Conservation (phyloP, 2,113 vertebrate genomes). For the Pachyramphus minor region DNA sequence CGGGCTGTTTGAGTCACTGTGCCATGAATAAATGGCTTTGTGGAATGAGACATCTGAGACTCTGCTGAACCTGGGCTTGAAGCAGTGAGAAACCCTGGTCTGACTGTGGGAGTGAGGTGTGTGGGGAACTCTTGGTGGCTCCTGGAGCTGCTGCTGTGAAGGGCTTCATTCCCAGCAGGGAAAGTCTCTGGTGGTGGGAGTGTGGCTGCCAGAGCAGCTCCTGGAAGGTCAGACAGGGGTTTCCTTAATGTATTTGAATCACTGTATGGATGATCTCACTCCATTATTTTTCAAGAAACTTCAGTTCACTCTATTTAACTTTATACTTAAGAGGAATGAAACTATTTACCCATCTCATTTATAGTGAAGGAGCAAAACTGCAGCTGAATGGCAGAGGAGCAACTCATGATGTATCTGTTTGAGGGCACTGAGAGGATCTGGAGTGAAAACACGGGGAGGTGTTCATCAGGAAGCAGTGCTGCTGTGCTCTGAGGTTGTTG, state of each 20-base stretch:
- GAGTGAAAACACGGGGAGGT: background rate
- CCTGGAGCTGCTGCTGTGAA: background rate
- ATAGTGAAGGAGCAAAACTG: background rate
- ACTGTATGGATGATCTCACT: constrained; percentile 7
- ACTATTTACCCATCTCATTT: background rate
- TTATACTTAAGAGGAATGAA: constrained; percentile 10
- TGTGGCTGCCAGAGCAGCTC: background rate
- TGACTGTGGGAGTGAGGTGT: background rate
- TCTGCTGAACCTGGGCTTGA: background rate
- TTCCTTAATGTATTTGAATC: background rate
- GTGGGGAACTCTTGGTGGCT: background rate
- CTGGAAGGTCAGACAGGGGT: background rate
- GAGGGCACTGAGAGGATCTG: background rate
- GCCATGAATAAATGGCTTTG: rapidly evolving
- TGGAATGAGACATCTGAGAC: background rate
- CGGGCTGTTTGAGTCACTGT: background rate
- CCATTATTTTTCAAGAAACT: constrained; percentile 30
- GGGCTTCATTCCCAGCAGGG: background rate
- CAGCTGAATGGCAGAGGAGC: background rate
- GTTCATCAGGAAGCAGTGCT: background rate
- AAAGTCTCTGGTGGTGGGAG: background rate
- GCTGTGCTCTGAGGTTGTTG: background rate
- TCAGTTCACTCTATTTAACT: constrained; percentile 53
- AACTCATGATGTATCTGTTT: rapidly evolving
- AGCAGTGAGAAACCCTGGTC: background rate